Base-by-base conservation (phyloP, 2,797 vertebrate genomes). In the Periophthalmus magnuspinnatus region DNA sequence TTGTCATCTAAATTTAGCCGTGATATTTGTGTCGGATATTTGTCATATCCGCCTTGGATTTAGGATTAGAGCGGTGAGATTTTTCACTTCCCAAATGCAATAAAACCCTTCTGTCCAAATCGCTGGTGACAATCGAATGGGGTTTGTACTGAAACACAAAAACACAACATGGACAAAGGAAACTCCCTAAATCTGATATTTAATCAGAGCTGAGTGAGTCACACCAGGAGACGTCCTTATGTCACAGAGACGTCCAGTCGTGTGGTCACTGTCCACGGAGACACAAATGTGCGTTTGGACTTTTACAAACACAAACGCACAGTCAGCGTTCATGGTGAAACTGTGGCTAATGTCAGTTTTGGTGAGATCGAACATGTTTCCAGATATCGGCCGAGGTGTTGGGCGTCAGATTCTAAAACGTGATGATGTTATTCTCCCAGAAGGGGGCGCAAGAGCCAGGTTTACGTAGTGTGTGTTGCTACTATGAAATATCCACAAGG, bases 211-310 rank as follows among this genome's bases (percentile, higher is more conserved):
- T 67, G 74, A 70, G 32, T 68, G 72, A 74, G 56, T 66, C 45
- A 65, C 41, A 5, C 21, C 64, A 72, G 71, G 70, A 73, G 72
- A n/a, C n/a, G 48, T 69, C 11, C 79, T 83, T 77, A 77, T 56
- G 78, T 81, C 81, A 75, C 65, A 67, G 21, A 38, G 14, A n/a
- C n/a, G n/a, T n/a, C n/a, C n/a, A n/a, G n/a, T 59, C 14, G 19
- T 45, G 36, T 62, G 77, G 64, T 47, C 28, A 65, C 38, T 41
- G 17, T 62, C 36, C 56, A n/a, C n/a, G n/a, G 63, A 62, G 24
- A 22, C 11, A n/a, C 34, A 54, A 71, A 22, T 33, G 7, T 8
- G 22, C 9, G 24, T 55, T 56, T 24, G 54, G 11, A 10, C 41
- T 14, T 45, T 56, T 24, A 14, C 24, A 56, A 22, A 24, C 5